Evolutionary conservation across 37 sponge, comb jelly and placozoan species (phyloP).

Genomic region (Halichondria panicea): DNA sequence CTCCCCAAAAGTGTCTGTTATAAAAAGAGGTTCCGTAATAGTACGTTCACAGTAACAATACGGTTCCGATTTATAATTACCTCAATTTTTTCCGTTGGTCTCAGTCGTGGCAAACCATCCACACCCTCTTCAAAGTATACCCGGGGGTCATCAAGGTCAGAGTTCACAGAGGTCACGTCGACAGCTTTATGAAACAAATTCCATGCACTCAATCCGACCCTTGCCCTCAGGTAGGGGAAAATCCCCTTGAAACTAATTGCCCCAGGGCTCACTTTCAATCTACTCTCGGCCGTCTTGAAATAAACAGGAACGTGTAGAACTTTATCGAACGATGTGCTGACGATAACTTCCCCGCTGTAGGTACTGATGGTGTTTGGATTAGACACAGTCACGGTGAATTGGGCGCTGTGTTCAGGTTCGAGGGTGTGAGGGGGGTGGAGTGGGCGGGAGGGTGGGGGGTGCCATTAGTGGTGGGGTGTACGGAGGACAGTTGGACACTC

Average conservation of each 20-base stretch:
- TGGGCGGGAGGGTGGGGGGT: no score
- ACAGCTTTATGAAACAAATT: slow-evolving; percentile 30
- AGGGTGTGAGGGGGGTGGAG: slow-evolving; percentile 32
- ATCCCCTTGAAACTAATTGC: slow-evolving; percentile 25
- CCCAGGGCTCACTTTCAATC: slow-evolving; percentile 35
- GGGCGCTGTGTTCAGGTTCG: slow-evolving; percentile 29
- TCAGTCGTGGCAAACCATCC: slow-evolving; percentile 13
- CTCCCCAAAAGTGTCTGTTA: no score
- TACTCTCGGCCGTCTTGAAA: slow-evolving; percentile 57
- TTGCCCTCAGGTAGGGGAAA: slow-evolving; percentile 33
- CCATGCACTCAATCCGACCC: slow-evolving; percentile 13
- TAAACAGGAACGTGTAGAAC: slow-evolving; percentile 57
- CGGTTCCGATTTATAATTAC: slow-evolving; percentile 3
- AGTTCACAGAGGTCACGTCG: slow-evolving; percentile 2
- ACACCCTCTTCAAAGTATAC: slow-evolving; percentile 11
- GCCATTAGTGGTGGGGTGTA: slow-evolving; percentile 19
- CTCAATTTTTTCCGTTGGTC: slow-evolving; percentile 16
- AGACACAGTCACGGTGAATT: slow-evolving; percentile 59
- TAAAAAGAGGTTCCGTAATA: no score
- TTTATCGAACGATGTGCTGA: slow-evolving; percentile 59
- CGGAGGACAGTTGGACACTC: slow-evolving; percentile 26
- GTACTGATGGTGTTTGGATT: slow-evolving; percentile 46
- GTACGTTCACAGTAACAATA: no score
- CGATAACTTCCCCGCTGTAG: slow-evolving; percentile 54
- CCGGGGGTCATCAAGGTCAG: slow-evolving; percentile 18